Conservation (phyloP, 2,113 vertebrate species). For the Fulica atra region DNA sequence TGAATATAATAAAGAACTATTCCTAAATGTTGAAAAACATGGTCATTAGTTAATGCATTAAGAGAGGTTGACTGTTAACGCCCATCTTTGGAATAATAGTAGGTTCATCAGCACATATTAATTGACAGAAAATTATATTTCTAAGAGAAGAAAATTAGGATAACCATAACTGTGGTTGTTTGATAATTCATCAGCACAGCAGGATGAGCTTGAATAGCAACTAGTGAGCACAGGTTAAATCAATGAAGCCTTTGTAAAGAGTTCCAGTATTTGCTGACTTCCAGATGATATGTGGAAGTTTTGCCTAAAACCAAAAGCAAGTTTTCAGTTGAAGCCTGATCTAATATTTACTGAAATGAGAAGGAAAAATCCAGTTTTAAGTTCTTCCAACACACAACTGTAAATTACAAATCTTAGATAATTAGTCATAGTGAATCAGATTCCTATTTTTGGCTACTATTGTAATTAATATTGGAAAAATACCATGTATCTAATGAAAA, state of each 20-base stretch:
- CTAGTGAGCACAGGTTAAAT: neutral
- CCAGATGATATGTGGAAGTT: neutral
- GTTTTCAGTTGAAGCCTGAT: neutral
- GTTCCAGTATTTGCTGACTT: neutral
- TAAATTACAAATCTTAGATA: neutral
- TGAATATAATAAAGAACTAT: neutral
- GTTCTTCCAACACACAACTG: neutral
- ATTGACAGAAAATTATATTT: constrained; percentile 6
- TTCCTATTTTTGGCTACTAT: neutral
- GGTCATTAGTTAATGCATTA: neutral
- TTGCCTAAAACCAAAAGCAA: neutral
- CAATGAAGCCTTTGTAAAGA: neutral
- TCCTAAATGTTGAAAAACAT: neutral
- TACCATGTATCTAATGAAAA: neutral
- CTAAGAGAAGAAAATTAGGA: constrained; percentile 9
- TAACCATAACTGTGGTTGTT: neutral
- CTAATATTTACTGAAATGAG: neutral
- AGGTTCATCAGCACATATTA: neutral
- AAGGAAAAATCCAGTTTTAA: neutral
- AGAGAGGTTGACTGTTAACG: neutral
- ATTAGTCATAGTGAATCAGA: neutral
- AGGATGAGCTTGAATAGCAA: neutral
- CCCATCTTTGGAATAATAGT: neutral
- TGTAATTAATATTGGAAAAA: neutral
- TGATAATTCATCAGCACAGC: constrained; percentile 28